Evolutionary conservation across 1,140 invertebrate species (phyloP).

Genomic region (Cecropterus lyciades): DNA sequence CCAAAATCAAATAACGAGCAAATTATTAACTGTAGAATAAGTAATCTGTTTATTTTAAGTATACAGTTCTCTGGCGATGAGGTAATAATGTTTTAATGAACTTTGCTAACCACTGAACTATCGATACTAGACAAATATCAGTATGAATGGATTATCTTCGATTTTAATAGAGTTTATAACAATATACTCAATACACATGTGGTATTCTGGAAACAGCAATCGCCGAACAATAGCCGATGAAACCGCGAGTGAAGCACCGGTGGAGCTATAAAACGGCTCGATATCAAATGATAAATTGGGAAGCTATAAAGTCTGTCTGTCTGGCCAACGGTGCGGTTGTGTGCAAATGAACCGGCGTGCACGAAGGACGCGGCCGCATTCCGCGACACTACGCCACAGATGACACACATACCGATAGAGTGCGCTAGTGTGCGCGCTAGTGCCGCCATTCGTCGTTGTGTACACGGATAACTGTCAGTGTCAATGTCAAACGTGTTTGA

Average conservation of each 20-base stretch:
- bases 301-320: conserved; percentile 73
- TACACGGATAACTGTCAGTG: conserved; percentile 14
- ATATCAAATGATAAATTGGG: conserved; percentile 70
- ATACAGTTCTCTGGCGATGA: no score
- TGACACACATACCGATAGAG: conserved; percentile 73
- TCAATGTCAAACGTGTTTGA: conserved; percentile 20
- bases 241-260: conserved; percentile 35
- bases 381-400: conserved; percentile 64
- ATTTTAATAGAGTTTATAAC: neutral
- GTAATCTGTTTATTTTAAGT: no score
- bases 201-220: conserved; percentile 27
- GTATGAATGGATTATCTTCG: neutral
- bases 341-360: conserved; percentile 75
- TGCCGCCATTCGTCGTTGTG: conserved; percentile 11
- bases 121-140: neutral
- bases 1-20: no score
- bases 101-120: no score
- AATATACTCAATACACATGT: neutral
- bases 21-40: no score
- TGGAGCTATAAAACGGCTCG: conserved; percentile 51
- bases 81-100: no score
- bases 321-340: conserved; percentile 56
- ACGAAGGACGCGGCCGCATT: conserved; percentile 81
- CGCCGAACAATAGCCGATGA: conserved; percentile 30
- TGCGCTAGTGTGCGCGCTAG: conserved; percentile 49